Conservation (phyloP, 2,797 vertebrate species). For the Eulemur rubriventer region DNA sequence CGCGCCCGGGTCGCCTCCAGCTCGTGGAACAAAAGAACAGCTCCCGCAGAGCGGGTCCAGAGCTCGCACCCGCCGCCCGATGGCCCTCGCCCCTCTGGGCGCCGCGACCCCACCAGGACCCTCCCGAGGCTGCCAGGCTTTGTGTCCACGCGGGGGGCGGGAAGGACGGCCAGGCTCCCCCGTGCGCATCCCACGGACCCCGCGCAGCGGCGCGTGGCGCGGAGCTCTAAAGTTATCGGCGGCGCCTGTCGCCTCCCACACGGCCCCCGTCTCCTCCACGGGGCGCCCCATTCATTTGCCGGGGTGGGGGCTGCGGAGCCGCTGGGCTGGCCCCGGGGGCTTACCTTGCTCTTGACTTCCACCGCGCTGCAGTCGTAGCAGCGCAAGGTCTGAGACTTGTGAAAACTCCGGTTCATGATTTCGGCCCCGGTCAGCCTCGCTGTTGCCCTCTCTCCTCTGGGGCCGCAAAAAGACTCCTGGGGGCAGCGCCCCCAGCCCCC, state of each 20-base stretch:
- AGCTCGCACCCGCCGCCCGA: background rate
- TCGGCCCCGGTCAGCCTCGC: constrained; percentile 64
- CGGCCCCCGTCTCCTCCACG: background rate
- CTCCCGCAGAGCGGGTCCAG: constrained; percentile 22
- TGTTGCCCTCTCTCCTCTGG: constrained; percentile 52
- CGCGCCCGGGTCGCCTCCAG: constrained; percentile 48
- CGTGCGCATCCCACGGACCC: constrained; percentile 19
- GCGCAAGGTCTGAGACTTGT: constrained; percentile 93
- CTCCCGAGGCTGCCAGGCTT: constrained; percentile 3
- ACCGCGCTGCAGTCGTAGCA: constrained; percentile 92
- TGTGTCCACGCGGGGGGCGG: constrained; percentile 49
- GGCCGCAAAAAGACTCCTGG: constrained; percentile 59
- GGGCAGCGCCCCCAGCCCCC: constrained; percentile 36
- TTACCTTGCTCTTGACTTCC: constrained; percentile 99
- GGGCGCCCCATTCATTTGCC: constrained; percentile 68
- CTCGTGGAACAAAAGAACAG: constrained; percentile 69
- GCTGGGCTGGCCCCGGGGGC: constrained; percentile 36
- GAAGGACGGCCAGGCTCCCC: background rate
- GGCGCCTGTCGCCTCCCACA: background rate
- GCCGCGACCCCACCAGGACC: background rate
- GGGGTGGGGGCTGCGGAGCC: background rate
- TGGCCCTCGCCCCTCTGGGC: background rate
- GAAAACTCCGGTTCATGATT: constrained; percentile 97
- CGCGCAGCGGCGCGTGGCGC: background rate
- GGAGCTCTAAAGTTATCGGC: constrained; percentile 8